Base-by-base conservation (phyloP, 2,888 invertebrate genomes). In the Drosophila atripex region DNA sequence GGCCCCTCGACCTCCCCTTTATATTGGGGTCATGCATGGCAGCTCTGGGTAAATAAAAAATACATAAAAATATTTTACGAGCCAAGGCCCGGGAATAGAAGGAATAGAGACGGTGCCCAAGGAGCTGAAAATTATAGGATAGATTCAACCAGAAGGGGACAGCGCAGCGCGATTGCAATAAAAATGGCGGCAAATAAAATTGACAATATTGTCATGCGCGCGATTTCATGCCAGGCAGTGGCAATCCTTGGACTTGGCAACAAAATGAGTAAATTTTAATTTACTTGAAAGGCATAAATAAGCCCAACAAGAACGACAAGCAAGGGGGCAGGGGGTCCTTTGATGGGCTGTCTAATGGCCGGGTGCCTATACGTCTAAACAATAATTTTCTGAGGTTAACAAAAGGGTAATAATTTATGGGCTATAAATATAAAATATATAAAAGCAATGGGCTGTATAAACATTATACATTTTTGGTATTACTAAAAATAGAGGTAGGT, bases 31-130 rank as follows among this genome's bases (percentile, higher is more conserved):
- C 87, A 85, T 86, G 83, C 84, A 85, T 84, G 77, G 74, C 56
- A 61, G 70, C 74, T 61, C 47, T 21, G 68, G 76, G 83, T 82
- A 83, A 87, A 84, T 82, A 88, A 88, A 86, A 87, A 87, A 80
- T 73, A 73, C 80, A 86, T 86, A 86, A 87, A 87, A 80, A 78
- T 79, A 79, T 85, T 86, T 87, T 79, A 86, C 79, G 87, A 87
- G 71, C 69, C 50, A 21, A 18, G 55, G 50, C 23, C 41, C 60
- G 54, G 39, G 58, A 63, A 43, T 51, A 64, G 63, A 57, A 56
- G 71, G 55, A 53, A 69, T 65, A 65, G 55, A 54, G 50, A 41
- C 43, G 16, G 12, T 23, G 65, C 21, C 53, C 65, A 55, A 65
- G 65, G 65, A 65, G 65, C 39, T 58, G 58, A 58, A 58, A 61